Evolutionary conservation across 2,888 invertebrate species (phyloP), one percentile per base, ranked within the genome.

Genomic region (Caenorhabditis angaria): DNA sequence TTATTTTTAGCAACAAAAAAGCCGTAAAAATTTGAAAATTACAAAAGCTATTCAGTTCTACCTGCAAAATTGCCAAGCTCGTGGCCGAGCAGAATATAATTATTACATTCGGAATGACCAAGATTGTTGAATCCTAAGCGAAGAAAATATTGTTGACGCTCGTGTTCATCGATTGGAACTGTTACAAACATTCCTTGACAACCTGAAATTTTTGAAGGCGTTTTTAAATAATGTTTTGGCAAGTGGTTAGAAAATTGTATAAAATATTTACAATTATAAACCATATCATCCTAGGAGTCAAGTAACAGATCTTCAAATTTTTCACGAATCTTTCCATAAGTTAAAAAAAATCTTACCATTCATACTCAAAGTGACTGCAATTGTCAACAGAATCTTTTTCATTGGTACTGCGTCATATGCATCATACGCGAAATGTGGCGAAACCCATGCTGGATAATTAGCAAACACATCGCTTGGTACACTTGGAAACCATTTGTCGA

Each of bases 381-480:
- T 66, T 10, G 71, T 58, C 22, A 79, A 80, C 1, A 83, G 28
- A 28, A 82, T 66, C 41, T 81, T 77, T 24, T 78, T 77, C 62
- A 79, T 79, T 8, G 81, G 79, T 47, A 81, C 77, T n/a, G 83
- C 74, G 28, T 82, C 83, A 28, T 64, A 68, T 0, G 75, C 54
- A 60, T 78, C 73, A 35, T 74, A 53, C 28, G 70, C 70, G 65
- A 81, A 84, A 18, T 82, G 78, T 8, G 83, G 71, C 41, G 83
- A 82, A 12, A 84, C 62, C 67, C 77, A 77, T 53, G 83, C 80
- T 5, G 81, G 81, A 64, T 74, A 84, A 8, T 67, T 56, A 8
- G 62, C 63, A 20, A 81, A 71, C 25, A 84, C 71, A 24, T 78
- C 68, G 8, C 70, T 72, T 3, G 82, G 65, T 20, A 83, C 63